Conservation (phyloP, 1,140 invertebrate genomes). For the Schlechtendalia chinensis region DNA sequence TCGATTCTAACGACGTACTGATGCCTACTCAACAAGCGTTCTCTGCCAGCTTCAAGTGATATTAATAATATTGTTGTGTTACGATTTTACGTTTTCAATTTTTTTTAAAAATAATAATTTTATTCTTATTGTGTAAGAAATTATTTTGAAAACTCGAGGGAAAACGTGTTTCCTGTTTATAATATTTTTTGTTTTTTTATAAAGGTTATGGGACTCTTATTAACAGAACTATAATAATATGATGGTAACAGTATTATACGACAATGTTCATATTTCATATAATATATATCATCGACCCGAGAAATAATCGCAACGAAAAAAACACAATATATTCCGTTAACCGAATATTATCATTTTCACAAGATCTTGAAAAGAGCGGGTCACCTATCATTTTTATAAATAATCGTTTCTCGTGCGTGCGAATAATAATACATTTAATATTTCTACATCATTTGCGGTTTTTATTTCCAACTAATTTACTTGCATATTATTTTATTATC, state of each 20-base stretch:
- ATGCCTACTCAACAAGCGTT: slow-evolving; percentile 42
- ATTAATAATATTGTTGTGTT: slow-evolving; percentile 1
- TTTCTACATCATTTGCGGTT: too few relatives aligned
- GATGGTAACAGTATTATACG: neutral
- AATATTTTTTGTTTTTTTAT: slow-evolving; percentile 3
- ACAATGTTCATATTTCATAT: neutral
- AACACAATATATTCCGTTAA: neutral
- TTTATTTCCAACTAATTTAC: too few relatives aligned
- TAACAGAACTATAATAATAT: slow-evolving; percentile 20
- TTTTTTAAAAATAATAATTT: neutral
- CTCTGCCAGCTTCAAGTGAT: slow-evolving; percentile 46
- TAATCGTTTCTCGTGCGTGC: too few relatives aligned
- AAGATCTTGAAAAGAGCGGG: neutral
- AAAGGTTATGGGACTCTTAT: slow-evolving; percentile 41
- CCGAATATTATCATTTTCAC: neutral
- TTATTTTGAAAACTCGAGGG: slow-evolving; percentile 13
- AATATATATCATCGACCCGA: neutral
- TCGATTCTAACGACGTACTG: slow-evolving; percentile 36
- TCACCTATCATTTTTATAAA: neutral
- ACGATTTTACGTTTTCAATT: too few relatives aligned
- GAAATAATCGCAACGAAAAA: neutral
- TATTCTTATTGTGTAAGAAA: slow-evolving; percentile 5
- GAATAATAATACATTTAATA: too few relatives aligned
- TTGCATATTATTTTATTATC: too few relatives aligned
- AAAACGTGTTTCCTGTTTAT: slow-evolving; percentile 24